Evolutionary conservation across 2,888 invertebrate genomes (phyloP).

Genomic region (Leptopilina myrica): DNA sequence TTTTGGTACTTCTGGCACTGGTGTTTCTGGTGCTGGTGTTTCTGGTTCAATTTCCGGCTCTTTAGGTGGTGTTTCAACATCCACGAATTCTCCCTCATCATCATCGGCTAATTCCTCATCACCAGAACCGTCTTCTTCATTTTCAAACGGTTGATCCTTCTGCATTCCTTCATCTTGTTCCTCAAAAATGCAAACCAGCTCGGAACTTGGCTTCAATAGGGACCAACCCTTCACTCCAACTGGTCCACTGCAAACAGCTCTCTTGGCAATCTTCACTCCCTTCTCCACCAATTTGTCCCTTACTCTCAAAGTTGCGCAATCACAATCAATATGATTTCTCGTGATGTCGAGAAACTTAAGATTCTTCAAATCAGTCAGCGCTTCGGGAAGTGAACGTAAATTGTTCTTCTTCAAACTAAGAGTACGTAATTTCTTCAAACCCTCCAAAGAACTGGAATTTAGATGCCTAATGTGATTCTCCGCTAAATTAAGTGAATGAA

Average conservation of each 20-base stretch:
- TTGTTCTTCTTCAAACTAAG: constrained; percentile 82
- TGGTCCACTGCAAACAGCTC: constrained; percentile 80
- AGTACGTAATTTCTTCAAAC: constrained; percentile 80
- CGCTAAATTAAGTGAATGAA: constrained; percentile 80
- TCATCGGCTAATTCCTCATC: constrained; percentile 47
- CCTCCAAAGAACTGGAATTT: constrained; percentile 77
- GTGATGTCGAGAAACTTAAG: constrained; percentile 82
- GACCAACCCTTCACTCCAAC: constrained; percentile 77
- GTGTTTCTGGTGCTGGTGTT: constrained; percentile 42
- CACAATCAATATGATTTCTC: constrained; percentile 84
- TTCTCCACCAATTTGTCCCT: constrained; percentile 80
- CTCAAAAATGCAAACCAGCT: constrained; percentile 65
- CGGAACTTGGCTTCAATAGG: constrained; percentile 79
- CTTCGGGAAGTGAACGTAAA: constrained; percentile 80
- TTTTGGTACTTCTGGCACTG: background rate
- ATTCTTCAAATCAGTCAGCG: constrained; percentile 78
- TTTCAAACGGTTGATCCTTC: constrained; percentile 79
- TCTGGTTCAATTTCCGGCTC: background rate
- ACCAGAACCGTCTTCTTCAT: constrained; percentile 64
- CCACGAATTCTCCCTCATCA: constrained; percentile 45
- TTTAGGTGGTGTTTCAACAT: background rate
- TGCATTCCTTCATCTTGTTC: constrained; percentile 73
- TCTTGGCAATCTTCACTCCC: constrained; percentile 69
- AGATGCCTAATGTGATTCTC: constrained; percentile 80
- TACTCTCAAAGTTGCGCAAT: constrained; percentile 82